phyloP scores from a whole-genome alignment of 2,113 vertebrate species.

The Bambusicola thoracicus region DNA sequence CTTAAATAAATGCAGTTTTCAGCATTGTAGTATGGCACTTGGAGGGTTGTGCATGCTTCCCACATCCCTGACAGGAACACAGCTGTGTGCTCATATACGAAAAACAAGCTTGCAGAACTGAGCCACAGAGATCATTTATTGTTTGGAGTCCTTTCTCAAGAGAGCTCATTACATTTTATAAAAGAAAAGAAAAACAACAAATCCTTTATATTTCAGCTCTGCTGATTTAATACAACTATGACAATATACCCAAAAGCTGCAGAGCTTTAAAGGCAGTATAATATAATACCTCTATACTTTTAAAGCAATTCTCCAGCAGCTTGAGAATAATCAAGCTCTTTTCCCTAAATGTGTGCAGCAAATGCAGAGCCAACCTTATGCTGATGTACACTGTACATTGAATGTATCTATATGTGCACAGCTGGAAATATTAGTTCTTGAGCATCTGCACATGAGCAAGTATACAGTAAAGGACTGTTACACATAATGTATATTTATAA shows the following conservation, averaged over 20 bases:
- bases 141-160: neutral
- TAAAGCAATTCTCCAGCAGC: neutral
- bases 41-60: neutral
- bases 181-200: neutral
- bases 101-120: constrained; percentile 2
- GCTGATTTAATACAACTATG: neutral
- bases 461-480: neutral
- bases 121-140: neutral
- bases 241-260: neutral
- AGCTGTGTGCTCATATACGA: neutral
- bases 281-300: neutral
- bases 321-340: neutral
- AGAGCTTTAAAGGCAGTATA: neutral
- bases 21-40: neutral
- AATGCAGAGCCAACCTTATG: neutral
- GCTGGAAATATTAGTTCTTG: neutral
- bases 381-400: neutral
- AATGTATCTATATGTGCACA: rapidly evolving
- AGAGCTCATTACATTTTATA: neutral
- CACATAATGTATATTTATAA: neutral
- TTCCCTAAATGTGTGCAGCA: neutral
- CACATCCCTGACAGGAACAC: neutral
- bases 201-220: neutral
- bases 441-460: neutral
- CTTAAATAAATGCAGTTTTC: neutral